A percentile compares a stretch with the other conserved stretches of the same genome.
phyloP scores from a whole-genome alignment of 35 echinoderm and acorn worm species.

The Apostichopus californicus region DNA sequence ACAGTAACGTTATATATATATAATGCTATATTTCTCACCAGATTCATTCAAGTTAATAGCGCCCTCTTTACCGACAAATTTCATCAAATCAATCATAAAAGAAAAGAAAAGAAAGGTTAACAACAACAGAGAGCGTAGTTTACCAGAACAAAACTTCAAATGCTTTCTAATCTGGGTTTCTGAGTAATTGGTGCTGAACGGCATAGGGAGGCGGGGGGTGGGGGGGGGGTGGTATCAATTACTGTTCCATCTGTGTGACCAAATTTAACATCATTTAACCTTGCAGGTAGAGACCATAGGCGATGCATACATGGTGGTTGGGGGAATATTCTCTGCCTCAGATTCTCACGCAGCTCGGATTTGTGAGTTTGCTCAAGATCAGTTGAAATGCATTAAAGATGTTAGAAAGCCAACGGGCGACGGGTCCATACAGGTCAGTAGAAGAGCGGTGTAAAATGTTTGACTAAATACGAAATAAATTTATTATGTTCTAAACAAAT shows the following conservation, averaged over 20 bases:
- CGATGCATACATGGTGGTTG: constrained; percentile 93
- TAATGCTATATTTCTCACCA: background rate
- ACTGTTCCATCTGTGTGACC: no score
- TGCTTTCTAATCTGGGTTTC: no score
- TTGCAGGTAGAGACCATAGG: constrained; percentile 86
- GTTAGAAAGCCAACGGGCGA: constrained; percentile 63
- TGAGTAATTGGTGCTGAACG: no score
- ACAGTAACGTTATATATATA: background rate
- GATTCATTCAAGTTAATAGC: background rate
- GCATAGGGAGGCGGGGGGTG: no score
- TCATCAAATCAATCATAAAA: no score
- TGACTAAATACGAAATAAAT: no score
- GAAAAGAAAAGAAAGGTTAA: no score
- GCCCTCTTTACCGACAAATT: background rate
- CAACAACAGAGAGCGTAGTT: no score
- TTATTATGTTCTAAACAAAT: no score
- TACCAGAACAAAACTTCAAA: no score
- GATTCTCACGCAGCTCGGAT: constrained; percentile 60
- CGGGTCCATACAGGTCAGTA: constrained; percentile 69
- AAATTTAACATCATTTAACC: background rate
- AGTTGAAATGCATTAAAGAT: constrained; percentile 52
- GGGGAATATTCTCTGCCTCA: constrained; percentile 54
- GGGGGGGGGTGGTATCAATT: no score
- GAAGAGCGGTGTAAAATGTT: no score
- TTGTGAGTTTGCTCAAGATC: constrained; percentile 64